These are phyloP conservation scores for Baryphthengus martii DNA, from an alignment of 2,113 vertebrate species.

Conservation along the genomic window DNA sequence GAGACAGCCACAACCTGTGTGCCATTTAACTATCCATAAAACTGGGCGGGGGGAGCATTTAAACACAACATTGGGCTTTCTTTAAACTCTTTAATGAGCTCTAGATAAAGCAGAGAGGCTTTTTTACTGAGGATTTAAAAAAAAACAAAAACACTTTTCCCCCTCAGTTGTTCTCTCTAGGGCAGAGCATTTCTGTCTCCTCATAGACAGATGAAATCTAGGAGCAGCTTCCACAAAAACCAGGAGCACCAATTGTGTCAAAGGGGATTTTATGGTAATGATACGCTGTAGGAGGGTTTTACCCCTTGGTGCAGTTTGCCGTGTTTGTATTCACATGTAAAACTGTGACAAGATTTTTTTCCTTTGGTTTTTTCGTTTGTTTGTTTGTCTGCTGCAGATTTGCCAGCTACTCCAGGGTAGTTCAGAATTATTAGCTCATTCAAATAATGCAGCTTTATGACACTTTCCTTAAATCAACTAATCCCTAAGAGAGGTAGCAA, in stretches of 20 bases:
- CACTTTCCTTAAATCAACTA: neutral
- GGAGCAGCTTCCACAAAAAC: conserved; percentile 33
- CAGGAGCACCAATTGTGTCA: neutral
- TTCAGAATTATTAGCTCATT: neutral
- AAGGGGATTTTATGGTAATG: neutral
- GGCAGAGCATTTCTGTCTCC: neutral
- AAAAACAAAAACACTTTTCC: neutral
- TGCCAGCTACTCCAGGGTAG: neutral
- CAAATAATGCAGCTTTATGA: neutral
- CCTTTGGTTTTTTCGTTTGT: neutral
- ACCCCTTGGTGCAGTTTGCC: neutral
- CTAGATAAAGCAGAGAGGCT: conserved; percentile 31
- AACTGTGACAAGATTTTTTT: neutral
- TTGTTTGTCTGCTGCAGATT: neutral
- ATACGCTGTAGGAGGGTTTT: neutral
- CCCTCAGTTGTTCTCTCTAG: conserved; percentile 9
- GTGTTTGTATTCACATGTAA: neutral
- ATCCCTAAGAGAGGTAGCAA: neutral
- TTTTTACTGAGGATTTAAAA: conserved; percentile 29
- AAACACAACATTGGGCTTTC: conserved; percentile 18
- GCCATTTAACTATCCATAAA: conserved; percentile 53
- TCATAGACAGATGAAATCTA: neutral
- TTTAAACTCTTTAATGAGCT: conserved; percentile 59
- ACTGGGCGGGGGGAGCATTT: neutral
- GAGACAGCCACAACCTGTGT: conserved; percentile 43